Base-by-base conservation (phyloP, 2,888 invertebrate genomes). In the Noctua janthe region DNA sequence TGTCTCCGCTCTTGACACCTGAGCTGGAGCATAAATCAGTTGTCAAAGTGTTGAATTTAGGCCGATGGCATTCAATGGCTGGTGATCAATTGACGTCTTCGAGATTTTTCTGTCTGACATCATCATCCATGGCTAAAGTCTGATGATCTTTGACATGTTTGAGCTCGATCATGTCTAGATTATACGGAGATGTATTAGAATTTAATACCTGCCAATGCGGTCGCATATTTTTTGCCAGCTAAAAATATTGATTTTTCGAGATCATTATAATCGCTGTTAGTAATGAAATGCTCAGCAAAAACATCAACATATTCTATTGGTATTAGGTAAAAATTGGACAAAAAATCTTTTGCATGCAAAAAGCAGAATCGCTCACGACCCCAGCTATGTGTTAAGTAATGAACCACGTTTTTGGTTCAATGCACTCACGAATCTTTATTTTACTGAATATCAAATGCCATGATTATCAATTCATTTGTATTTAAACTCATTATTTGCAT, bases 371-470 rank as follows among this genome's bases (percentile, higher is more conserved):
- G 92, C 93, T 95, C 95, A 95, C 95, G 95, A 94, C 92, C 92
- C 91, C 87, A 90, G 90, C 92, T 94, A 92, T 93, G 94, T 95
- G 94, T 93, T 95, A 95, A 95, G 95, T 95, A 96, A 95, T 95
- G 94, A 94, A 92, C 94, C 96, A 96, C 96, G 96, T 95, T 95
- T 95, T 94, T 95, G 94, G 97, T 97, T 96, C 96, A 96, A 95
- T 95, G 96, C 96, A 96, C 97, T 95, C 96, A 94, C 94, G 95
- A 94, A 94, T 94, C 91, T 92, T 94, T 93, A 94, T 94, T 95
- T 95, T 94, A 92, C 94, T 94, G 93, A 93, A 94, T 94, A 93
- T 92, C 92, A 94, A 94, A 94, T 92, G 90, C 91, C 93, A 91
- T 94, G 94, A 93, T 94, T 93, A 93, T 92, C 93, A 93, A 94